Base-by-base conservation (phyloP, 2,888 invertebrate species). In the Tipula confusa region DNA sequence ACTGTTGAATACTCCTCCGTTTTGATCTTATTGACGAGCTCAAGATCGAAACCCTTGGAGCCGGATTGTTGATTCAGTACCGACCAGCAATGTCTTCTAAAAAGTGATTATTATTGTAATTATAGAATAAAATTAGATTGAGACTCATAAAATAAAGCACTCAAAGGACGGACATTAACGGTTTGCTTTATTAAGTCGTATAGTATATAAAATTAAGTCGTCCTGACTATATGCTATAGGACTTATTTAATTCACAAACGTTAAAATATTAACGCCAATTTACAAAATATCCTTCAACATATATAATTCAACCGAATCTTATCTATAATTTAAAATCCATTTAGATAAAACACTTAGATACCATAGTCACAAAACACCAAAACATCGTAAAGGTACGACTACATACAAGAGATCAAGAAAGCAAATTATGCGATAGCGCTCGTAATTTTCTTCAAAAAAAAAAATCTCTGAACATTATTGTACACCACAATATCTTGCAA, bases 321-420 rank as follows among this genome's bases (percentile, higher is more conserved):
- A 64, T 64, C 64, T 24, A n/a, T 64, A 64, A 64, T 64, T 64
- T 64, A 24, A 64, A 64, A 64, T 64, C 64, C 64, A 64, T 64
- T 64, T 64, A 24, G 64, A 64, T 64, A 64, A 64, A 64, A 64
- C 64, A 64, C 24, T 64, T 64, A 64, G 64, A 64, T 64, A 64
- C 9, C 3, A 64, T 24, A 64, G 43, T 43, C 43, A 43, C 4
- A 43, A 15, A 43, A 43, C 15, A 36, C 36, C 11, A 43, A 33
- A 33, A 15, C 15, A n/a, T 11, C 9, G 9, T 43, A 15, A 43
- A 43, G 43, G 43, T 43, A 43, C n/a, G n/a, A n/a, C 6, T 9
- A 43, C 43, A n/a, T 43, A 15, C 43, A 36, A 36, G 43, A 64
- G 64, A 64, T 64, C 64, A 64, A 64, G 64, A 64, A 64, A 64